Base-by-base conservation (phyloP, 2,888 invertebrate species). In the Limnephilus lunatus region DNA sequence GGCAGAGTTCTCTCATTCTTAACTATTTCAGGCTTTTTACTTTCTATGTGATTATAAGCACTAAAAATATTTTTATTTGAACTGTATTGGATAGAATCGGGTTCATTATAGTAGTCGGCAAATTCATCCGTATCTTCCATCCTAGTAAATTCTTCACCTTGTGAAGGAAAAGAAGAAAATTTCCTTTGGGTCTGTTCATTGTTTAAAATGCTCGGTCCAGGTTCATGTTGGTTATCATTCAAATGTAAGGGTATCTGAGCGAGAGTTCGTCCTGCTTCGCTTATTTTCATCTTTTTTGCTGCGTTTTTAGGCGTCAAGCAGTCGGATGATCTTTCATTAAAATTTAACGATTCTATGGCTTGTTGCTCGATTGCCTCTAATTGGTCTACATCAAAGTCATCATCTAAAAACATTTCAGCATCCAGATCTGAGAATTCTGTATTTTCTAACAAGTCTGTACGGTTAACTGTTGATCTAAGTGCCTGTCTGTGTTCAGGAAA, bases 281-380 rank as follows among this genome's bases (percentile, higher is more conserved):
- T 94, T 81, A 92, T 95, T 94, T 80, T 95, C 48, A 81, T 96
- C 95, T 53, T 95, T 94, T 19, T 95, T 95, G 48, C 95, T 14
- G 89, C 85, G 48, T 87, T 87, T 82, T 91, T 44, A 5, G 89
- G 91, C 14, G 90, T 95, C 0, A 95, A 95, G 91, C 95, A 95
- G 82, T 95, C 95, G 5, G 95, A 95, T 4, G 94, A 89, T 68
- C 68, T 68, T 15, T 94, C 94, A 91, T 95, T 95, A n/a, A 35
- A 90, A n/a, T 82, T 92, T n/a, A 91, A 39, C 12, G 87, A 39
- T 68, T 85, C 90, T 4, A 90, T 25, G 25, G 85, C 92, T 94
- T 95, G 94, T 2, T 95, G 95, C 94, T 96, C 96, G 85, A 96
- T 94, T 0, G 94, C 95, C 0, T 95, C 95, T 31, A 96, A 92